phyloP scores from a whole-genome alignment of 2,113 vertebrate genomes.

The Empidonax traillii region DNA sequence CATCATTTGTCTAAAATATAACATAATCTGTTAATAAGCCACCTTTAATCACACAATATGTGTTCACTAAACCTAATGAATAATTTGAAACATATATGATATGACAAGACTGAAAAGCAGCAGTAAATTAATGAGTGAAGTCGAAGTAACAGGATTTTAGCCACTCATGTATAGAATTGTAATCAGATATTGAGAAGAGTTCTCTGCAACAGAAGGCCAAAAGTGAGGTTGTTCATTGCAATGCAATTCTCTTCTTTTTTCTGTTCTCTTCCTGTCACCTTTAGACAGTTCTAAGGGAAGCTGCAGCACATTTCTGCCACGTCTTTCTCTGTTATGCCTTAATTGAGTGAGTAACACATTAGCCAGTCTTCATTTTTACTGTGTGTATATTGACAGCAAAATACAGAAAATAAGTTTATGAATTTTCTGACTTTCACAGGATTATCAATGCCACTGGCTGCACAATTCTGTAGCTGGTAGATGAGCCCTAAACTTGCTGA shows the following conservation, averaged over 20 bases:
- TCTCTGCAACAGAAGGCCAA: neutral
- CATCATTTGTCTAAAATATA: neutral
- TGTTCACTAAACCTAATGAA: neutral
- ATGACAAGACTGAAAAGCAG: neutral
- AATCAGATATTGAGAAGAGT: neutral
- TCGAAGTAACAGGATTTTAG: neutral
- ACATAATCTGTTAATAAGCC: neutral
- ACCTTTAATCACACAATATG: neutral
- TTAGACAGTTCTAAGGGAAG: neutral
- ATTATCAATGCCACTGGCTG: neutral
- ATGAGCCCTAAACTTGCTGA: slow-evolving; percentile 46
- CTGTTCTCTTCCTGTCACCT: neutral
- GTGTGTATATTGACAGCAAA: neutral
- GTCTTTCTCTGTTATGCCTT: neutral
- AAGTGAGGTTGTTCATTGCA: neutral
- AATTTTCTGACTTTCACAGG: slow-evolving; percentile 36
- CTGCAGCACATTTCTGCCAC: neutral
- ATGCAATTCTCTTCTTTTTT: neutral
- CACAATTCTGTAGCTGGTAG: slow-evolving; percentile 2
- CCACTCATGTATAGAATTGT: neutral
- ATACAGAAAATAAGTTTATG: slow-evolving; percentile 38
- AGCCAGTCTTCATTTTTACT: neutral
- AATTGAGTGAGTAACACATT: neutral
- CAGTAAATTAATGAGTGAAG: neutral
- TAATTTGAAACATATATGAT: neutral